These are phyloP conservation scores for Rhinogobio ventralis DNA, from an alignment of 2,797 vertebrate genomes.

Conservation along the genomic window DNA sequence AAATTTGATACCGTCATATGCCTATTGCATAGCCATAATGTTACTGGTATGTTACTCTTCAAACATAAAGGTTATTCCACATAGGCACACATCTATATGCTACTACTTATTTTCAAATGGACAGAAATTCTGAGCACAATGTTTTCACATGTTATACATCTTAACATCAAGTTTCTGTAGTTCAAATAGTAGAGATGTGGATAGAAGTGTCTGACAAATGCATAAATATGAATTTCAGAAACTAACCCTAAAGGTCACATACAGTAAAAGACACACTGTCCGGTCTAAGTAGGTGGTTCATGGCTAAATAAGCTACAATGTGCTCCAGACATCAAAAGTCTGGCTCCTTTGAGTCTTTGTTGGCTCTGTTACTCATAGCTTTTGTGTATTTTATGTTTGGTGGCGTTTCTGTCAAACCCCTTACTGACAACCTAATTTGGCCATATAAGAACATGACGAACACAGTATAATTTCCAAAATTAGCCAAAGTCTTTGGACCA, in stretches of 20 bases:
- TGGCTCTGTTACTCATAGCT: neutral
- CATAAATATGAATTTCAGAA: neutral
- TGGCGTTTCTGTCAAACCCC: conserved; percentile 45
- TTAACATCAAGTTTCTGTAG: too few relatives aligned
- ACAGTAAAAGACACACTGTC: neutral
- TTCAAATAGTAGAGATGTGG: too few relatives aligned
- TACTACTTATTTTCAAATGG: too few relatives aligned
- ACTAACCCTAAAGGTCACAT: neutral
- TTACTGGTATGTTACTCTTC: too few relatives aligned
- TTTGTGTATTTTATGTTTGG: conserved; percentile 27
- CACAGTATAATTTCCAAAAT: conserved; percentile 42
- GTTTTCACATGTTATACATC: too few relatives aligned
- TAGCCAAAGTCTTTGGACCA: conserved; percentile 34
- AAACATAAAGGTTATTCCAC: too few relatives aligned
- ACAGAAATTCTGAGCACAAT: too few relatives aligned
- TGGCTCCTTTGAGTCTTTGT: neutral
- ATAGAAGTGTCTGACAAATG: neutral
- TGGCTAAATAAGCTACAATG: neutral
- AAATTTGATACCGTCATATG: too few relatives aligned
- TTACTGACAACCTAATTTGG: conserved; percentile 60
- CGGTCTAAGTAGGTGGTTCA: neutral
- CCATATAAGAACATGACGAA: conserved; percentile 27
- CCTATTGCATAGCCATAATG: too few relatives aligned
- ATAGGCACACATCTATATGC: too few relatives aligned
- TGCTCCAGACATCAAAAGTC: neutral